Evolutionary conservation across 2,797 vertebrate genomes (phyloP), one percentile per base, ranked within the genome.

Genomic region (Scolopax bukidnonensis): DNA sequence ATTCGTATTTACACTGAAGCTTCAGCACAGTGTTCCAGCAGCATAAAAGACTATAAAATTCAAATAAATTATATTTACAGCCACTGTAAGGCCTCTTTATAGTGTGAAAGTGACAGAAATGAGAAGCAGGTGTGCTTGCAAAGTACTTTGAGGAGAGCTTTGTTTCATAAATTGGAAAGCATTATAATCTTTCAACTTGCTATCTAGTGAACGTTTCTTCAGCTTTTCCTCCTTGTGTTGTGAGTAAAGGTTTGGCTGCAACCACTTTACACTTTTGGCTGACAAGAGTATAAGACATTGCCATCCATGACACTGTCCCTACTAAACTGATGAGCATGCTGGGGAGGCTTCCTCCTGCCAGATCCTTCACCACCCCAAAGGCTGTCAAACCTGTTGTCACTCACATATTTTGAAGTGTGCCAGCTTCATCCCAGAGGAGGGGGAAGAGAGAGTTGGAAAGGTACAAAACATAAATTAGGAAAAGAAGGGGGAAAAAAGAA

Each of bases 311-410:
- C 90, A 85, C 69, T 91, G 59, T 78, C 60, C 76, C 41, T 70
- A 33, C 82, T 82, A 87, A 83, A 84, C 68, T 70, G 57, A 89
- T 43, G 70, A 95, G 48, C 68, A 18, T 67, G 59, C 65, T 67
- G 65, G 63, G 19, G 59, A 93, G n/a, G 56, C 36, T 89, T 87
- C 48, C 48, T 95, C 81, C 60, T 0, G 6, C 59, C 76, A 90
- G 76, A 79, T 47, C 64, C 61, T 83, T 93, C 76, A 89, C 57
- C 73, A 69, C 54, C 56, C 40, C 53, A 87, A 77, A 78, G 73
- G 47, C 74, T 97, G 87, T 91, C 91, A 96, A 96, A 86, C 67
- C 73, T 93, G 73, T 89, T 97, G 67, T 84, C 93, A 92, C 30
- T 75, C 80, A 59, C 16, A 41, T 86, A 30, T 47, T 89, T 78